phyloP scores from a whole-genome alignment of 2,113 vertebrate genomes.

The Gymnobelideus leadbeateri region DNA sequence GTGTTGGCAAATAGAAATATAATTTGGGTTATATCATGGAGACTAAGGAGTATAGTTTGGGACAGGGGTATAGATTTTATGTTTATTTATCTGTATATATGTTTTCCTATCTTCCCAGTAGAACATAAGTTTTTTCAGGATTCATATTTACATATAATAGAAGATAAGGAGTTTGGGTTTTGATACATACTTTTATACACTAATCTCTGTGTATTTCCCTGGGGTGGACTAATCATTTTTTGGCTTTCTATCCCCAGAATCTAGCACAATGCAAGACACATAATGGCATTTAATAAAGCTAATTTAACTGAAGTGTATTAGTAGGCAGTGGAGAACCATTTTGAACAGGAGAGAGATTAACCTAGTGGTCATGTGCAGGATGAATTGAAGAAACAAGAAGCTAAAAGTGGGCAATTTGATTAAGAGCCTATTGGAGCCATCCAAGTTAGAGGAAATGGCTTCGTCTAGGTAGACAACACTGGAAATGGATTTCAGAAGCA shows the following conservation, averaged over 20 bases:
- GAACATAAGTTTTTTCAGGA: neutral
- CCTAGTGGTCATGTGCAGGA: neutral
- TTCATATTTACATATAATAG: neutral
- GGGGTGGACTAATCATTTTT: neutral
- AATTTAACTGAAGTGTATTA: neutral
- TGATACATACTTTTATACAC: neutral
- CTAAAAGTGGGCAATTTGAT: neutral
- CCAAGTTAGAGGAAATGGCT: neutral
- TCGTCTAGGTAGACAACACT: neutral
- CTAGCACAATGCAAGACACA: neutral
- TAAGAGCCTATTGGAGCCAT: neutral
- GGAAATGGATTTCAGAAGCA: neutral
- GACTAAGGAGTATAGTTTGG: too few species aligned
- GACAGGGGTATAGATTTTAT: neutral
- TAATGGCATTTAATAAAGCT: neutral
- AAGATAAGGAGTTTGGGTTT: neutral
- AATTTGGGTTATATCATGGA: too few species aligned
- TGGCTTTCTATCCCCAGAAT: neutral
- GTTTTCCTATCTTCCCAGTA: neutral
- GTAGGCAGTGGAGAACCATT: neutral
- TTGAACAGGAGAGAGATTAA: neutral
- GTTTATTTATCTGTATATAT: neutral
- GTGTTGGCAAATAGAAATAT: too few species aligned
- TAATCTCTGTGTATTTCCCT: neutral
- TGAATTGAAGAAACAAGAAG: neutral